Conservation (phyloP, 2,797 vertebrate genomes). For the Dicrostonyx torquatus region DNA sequence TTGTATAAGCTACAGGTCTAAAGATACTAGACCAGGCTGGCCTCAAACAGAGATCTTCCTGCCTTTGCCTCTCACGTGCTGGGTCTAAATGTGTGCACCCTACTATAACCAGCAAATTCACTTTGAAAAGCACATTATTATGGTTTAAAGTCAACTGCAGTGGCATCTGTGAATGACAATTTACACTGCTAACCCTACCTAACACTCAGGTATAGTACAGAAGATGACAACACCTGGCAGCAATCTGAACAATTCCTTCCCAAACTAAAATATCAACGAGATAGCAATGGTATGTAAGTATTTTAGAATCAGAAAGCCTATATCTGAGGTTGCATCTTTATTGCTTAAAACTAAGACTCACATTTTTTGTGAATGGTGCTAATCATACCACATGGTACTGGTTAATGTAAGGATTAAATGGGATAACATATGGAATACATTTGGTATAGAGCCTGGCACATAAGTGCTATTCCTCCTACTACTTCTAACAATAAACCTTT, state of each 20-base stretch:
- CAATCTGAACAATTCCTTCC: neutral
- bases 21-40: neutral
- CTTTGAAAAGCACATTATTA: constrained; percentile 22
- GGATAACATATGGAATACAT: constrained; percentile 34
- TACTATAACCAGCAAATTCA: neutral
- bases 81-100: neutral
- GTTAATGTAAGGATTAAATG: constrained; percentile 45
- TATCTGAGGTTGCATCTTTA: constrained; percentile 17
- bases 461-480: constrained; percentile 49
- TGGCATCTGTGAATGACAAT: neutral
- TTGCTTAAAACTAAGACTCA: constrained; percentile 42
- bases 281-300: neutral
- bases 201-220: neutral
- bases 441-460: constrained; percentile 46
- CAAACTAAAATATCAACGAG: constrained; percentile 10
- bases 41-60: neutral
- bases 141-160: neutral
- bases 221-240: neutral
- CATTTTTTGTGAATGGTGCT: constrained; percentile 31
- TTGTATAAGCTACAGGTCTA: neutral
- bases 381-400: constrained; percentile 2
- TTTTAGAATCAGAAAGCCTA: constrained; percentile 27
- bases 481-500: constrained; percentile 51
- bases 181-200: neutral
- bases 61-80: neutral